Percentiles rank a stretch among this genome's conserved stretches.
These are phyloP conservation scores for Alviniconcha marisindica DNA, from an alignment of 1,140 invertebrate species.

Conservation along the genomic window DNA sequence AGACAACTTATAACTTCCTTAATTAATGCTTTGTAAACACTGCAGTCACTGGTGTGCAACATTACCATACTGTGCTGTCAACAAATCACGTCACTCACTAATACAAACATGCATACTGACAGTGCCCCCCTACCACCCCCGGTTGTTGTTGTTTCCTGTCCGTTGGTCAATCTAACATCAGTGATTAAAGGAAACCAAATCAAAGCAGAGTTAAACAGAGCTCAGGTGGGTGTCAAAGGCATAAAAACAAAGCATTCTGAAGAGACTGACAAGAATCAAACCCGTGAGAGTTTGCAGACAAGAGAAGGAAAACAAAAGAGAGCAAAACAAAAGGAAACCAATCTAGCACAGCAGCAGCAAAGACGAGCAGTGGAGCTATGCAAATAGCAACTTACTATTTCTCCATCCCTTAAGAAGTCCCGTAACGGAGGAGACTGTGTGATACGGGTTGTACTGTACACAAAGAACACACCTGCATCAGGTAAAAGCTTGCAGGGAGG, in stretches of 20 bases:
- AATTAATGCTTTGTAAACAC: no score
- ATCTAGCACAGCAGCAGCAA: background rate
- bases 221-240: no score
- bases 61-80: no score
- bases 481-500: background rate
- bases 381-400: conserved; percentile 74
- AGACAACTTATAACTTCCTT: no score
- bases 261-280: conserved; percentile 23
- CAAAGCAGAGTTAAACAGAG: no score
- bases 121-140: no score
- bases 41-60: no score
- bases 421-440: conserved; percentile 91
- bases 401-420: conserved; percentile 87
- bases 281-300: background rate
- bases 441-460: conserved; percentile 83
- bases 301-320: conserved; percentile 17
- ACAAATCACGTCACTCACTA: no score
- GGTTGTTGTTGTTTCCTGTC: no score
- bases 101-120: no score
- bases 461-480: conserved; percentile 12
- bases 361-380: background rate
- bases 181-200: no score
- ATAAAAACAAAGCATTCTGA: background rate
- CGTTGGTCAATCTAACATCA: no score
- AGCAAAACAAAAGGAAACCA: conserved; percentile 10